Conservation (phyloP, 2,888 invertebrate genomes). For the Drosophila austrosaltans region DNA sequence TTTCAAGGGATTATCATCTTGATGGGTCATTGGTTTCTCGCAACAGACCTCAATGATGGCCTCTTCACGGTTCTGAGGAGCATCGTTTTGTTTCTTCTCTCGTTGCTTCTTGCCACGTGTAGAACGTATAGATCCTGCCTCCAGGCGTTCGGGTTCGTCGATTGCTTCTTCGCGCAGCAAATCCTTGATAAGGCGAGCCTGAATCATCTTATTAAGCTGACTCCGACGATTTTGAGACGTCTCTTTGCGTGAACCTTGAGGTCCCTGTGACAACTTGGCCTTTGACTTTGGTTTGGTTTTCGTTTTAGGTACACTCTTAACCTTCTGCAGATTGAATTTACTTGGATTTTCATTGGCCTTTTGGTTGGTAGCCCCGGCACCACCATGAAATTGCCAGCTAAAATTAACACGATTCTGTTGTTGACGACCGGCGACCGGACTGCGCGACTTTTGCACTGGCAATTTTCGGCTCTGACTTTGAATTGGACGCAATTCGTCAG, state of each 20-base stretch:
- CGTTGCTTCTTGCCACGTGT: not conserved
- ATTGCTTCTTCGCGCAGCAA: slow-evolving; percentile 50
- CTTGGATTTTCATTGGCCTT: not conserved
- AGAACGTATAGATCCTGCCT: slow-evolving; percentile 8
- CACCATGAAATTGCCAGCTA: slow-evolving; percentile 33
- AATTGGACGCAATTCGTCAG: too few relatives aligned
- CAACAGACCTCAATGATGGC: not conserved
- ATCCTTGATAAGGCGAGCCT: slow-evolving; percentile 37
- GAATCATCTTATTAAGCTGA: slow-evolving; percentile 18
- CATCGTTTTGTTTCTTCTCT: not conserved
- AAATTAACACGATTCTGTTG: slow-evolving; percentile 14
- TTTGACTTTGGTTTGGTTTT: not conserved
- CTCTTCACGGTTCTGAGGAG: not conserved
- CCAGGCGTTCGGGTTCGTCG: slow-evolving; percentile 47
- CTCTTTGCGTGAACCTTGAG: not conserved
- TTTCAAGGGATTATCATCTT: not conserved
- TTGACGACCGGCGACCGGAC: not conserved
- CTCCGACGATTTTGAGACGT: not conserved
- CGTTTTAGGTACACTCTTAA: not conserved
- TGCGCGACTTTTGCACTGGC: not conserved
- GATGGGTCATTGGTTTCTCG: too few relatives aligned
- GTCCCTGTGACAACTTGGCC: too few relatives aligned
- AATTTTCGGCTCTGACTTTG: not conserved
- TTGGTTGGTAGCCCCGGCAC: slow-evolving; percentile 28
- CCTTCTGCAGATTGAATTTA: not conserved